Conservation (phyloP, 2,113 vertebrate species). For the Lophius piscatorius region DNA sequence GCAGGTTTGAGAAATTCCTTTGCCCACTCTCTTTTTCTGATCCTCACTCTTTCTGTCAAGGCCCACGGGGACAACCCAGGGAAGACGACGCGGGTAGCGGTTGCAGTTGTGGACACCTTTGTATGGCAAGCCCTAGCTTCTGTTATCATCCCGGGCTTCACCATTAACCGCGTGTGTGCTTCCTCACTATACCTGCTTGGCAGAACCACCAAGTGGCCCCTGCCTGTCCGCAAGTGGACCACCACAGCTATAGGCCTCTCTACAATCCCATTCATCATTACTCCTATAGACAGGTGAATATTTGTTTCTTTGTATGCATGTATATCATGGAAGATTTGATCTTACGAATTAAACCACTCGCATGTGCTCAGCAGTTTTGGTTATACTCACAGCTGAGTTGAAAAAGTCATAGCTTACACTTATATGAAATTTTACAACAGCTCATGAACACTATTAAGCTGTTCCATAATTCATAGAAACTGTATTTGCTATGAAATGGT, state of each 20-base stretch:
- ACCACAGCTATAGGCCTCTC: conserved; percentile 92
- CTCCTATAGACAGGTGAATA: conserved; percentile 91
- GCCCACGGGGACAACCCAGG: conserved; percentile 74
- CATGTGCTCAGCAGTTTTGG: neutral
- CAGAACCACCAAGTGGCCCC: conserved; percentile 86
- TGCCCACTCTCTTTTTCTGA: neutral
- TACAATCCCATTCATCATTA: conserved; percentile 92
- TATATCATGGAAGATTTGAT: neutral
- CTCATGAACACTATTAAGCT: too few relatives aligned
- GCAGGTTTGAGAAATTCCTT: too few relatives aligned
- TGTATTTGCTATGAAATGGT: too few relatives aligned
- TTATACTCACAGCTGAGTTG: too few relatives aligned
- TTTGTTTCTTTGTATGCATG: neutral
- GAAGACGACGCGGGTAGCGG: conserved; percentile 73
- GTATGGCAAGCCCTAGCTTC: conserved; percentile 96
- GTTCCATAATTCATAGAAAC: too few relatives aligned
- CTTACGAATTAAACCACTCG: neutral
- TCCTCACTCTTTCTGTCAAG: conserved; percentile 61
- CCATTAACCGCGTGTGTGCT: conserved; percentile 93
- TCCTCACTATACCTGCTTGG: conserved; percentile 87
- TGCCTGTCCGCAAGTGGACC: conserved; percentile 89
- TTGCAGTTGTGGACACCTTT: conserved; percentile 92
- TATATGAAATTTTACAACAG: too few relatives aligned
- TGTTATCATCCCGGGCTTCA: conserved; percentile 92
- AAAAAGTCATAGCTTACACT: too few relatives aligned